Evolutionary conservation across 2,888 invertebrate species (phyloP).

Genomic region (Atherix ibis): DNA sequence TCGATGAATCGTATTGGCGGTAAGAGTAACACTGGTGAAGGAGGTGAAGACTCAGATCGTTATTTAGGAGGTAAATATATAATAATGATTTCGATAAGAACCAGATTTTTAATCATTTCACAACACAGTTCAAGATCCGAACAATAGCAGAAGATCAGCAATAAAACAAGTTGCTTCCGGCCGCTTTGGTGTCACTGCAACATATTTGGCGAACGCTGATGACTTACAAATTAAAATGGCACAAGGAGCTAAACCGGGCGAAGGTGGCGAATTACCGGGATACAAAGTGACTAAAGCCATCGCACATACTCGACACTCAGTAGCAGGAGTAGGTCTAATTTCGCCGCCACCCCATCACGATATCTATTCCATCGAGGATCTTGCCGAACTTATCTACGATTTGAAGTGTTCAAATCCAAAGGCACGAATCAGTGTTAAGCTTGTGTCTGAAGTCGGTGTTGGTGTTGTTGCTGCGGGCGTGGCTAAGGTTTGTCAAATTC

Average conservation of each 20-base stretch:
- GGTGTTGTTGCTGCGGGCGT: slow-evolving; percentile 99
- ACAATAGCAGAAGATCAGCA: slow-evolving; percentile 74
- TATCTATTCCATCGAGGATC: slow-evolving; percentile 97
- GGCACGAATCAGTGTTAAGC: slow-evolving; percentile 90
- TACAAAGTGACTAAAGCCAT: slow-evolving; percentile 88
- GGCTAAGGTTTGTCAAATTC: slow-evolving; percentile 52
- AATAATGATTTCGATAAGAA: background rate
- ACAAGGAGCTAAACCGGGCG: slow-evolving; percentile 97
- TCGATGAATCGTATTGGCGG: slow-evolving; percentile 97
- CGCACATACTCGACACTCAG: slow-evolving; percentile 87
- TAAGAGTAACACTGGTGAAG: slow-evolving; percentile 98
- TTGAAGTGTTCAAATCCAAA: slow-evolving; percentile 92
- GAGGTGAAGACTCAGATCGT: slow-evolving; percentile 70
- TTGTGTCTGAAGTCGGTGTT: slow-evolving; percentile 97
- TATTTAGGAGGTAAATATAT: slow-evolving; percentile 40
- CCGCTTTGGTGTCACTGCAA: slow-evolving; percentile 94
- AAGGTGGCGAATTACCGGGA: slow-evolving; percentile 92
- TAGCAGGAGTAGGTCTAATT: slow-evolving; percentile 92
- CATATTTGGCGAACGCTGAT: slow-evolving; percentile 93
- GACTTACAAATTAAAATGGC: slow-evolving; percentile 99
- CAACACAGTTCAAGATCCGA: slow-evolving; percentile 48
- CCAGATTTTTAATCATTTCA: slow-evolving; percentile 4
- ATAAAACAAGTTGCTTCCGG: slow-evolving; percentile 99
- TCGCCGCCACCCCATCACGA: slow-evolving; percentile 99
- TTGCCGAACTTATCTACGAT: slow-evolving; percentile 96